Base-by-base conservation (phyloP, 1,140 invertebrate species). In the Drosophila ficusphila region DNA sequence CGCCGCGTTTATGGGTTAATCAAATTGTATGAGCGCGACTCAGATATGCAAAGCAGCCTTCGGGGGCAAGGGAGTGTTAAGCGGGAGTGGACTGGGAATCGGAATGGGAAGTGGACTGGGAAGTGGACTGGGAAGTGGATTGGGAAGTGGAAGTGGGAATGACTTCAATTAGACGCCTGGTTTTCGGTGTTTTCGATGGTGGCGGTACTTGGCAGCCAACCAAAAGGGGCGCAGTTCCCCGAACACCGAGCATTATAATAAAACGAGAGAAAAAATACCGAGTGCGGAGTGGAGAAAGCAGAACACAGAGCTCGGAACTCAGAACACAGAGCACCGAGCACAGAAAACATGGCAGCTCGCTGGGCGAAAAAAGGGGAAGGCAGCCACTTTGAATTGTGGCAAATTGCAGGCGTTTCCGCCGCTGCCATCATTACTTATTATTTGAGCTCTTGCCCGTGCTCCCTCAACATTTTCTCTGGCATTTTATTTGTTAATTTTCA, bases 341-440 rank as follows among this genome's bases (percentile, higher is more conserved):
- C 31, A 68, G 19, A 72, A 78, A 83, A 83, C 78, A 82, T 82
- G 78, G 78, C 78, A 82, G 78, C 76, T 44, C 41, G 36, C 46
- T 33, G 47, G 36, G 27, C 34, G 27, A 57, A 70, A 76, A 64
- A 33, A 56, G 54, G 65, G 27, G 51, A 52, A 56, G 75, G 54
- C 79, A 85, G 79, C 79, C 79, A 85, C 79, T 85, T 85, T 85
- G 76, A 85, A 85, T 85, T 85, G 81, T 85, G 81, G 82, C 81
- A 86, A 85, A 85, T 85, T 85, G 81, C 82, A 85, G 81, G 81
- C 81, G 81, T 86, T 86, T 86, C 82, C 81, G 81, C 58, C 51
- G 74, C 79, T 81, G 81, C 81, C 81, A 85, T 85, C 81, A 86
- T 76, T 81, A 65, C 52, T 74, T 57, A 75, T 75, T 75, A 85